These are phyloP conservation scores for Pygoscelis adeliae DNA, from an alignment of 2,113 vertebrate species.

Conservation along the genomic window DNA sequence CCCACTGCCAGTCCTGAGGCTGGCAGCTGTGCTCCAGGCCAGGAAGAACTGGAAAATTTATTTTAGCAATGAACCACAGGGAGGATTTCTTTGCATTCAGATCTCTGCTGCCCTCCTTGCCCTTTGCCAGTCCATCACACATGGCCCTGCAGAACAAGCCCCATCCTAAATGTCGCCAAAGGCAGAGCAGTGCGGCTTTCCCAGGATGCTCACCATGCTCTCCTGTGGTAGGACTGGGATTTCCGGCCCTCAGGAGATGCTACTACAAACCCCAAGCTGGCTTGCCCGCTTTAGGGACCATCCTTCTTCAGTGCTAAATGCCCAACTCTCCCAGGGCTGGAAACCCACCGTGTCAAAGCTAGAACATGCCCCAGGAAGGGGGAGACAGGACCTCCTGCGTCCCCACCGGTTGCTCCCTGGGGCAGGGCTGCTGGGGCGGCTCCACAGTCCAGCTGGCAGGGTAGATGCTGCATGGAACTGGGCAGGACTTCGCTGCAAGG, in stretches of 20 bases:
- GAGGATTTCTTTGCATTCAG: not conserved
- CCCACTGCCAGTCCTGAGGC: not conserved
- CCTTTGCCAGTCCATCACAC: rapidly evolving
- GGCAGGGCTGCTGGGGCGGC: not conserved
- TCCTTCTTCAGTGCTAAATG: not conserved
- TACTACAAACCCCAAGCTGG: not conserved
- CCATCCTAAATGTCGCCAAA: not conserved
- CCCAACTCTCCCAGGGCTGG: not conserved
- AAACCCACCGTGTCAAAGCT: not conserved
- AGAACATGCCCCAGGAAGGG: not conserved
- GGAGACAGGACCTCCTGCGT: not conserved
- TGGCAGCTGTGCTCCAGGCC: not conserved
- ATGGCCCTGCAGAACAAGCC: not conserved
- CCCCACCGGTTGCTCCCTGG: not conserved
- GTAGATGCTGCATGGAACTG: not conserved
- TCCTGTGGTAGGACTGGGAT: not conserved
- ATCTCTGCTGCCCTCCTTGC: not conserved
- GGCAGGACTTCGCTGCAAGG: rapidly evolving
- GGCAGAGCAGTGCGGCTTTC: not conserved
- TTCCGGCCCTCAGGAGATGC: not conserved
- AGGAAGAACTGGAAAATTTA: not conserved
- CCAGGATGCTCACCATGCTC: not conserved
- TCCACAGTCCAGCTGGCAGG: not conserved
- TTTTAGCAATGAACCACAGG: not conserved
- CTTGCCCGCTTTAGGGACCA: not conserved